These are phyloP conservation scores for Agrenia bidenticulata DNA, from an alignment of 2,888 invertebrate species.

Conservation along the genomic window DNA sequence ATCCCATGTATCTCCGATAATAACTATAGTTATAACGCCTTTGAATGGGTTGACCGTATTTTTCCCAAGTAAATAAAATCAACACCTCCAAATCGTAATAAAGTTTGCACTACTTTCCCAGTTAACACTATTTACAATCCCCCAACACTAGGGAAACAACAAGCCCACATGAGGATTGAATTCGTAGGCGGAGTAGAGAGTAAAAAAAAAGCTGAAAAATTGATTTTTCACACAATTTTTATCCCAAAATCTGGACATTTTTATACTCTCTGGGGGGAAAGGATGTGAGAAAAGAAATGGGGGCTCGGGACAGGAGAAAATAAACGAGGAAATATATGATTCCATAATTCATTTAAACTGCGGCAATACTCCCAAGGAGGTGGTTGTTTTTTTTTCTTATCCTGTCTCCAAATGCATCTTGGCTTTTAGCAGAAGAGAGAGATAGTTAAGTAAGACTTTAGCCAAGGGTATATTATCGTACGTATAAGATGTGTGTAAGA, in stretches of 20 bases:
- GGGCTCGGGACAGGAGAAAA: slow-evolving; percentile 22
- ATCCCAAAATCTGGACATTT: slow-evolving; percentile 17
- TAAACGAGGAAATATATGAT: slow-evolving; percentile 41
- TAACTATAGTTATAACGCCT: too few relatives aligned
- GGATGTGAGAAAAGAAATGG: slow-evolving; percentile 26
- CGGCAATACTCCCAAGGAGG: neutral
- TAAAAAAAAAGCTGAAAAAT: slow-evolving; percentile 7
- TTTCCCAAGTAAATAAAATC: too few relatives aligned
- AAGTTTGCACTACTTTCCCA: slow-evolving; percentile 1
- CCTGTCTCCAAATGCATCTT: neutral
- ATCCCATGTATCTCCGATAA: too few relatives aligned
- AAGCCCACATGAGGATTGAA: too few relatives aligned
- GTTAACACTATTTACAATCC: neutral
- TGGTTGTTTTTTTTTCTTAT: slow-evolving; percentile 6
- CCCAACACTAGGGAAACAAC: too few relatives aligned
- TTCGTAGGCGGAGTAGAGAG: too few relatives aligned
- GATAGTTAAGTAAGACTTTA: too few relatives aligned
- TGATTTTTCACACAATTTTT: slow-evolving; percentile 17
- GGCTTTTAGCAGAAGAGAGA: slow-evolving; percentile 1
- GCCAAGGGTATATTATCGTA: neutral
- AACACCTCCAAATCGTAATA: too few relatives aligned
- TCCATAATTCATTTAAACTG: slow-evolving; percentile 40
- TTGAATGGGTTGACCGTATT: too few relatives aligned
- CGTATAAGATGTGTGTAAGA: too few relatives aligned
- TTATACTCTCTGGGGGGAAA: slow-evolving; percentile 4